These are phyloP conservation scores for Siniperca undulata DNA, from an alignment of 2,797 vertebrate species.

Conservation along the genomic window DNA sequence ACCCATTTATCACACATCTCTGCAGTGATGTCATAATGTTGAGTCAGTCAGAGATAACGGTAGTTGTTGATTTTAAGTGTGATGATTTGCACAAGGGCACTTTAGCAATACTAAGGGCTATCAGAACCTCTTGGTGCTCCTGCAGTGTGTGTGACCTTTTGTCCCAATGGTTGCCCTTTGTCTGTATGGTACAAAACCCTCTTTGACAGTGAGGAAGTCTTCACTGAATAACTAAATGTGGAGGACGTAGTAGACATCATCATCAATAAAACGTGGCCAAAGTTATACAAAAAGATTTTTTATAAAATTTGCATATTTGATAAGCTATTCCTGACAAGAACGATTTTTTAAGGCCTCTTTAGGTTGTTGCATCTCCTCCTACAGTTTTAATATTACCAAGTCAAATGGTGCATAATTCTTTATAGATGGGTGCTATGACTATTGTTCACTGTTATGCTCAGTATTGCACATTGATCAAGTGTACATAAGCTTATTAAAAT, in stretches of 20 bases:
- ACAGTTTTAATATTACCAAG: not conserved
- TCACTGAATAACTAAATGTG: not conserved
- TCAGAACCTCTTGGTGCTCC: not conserved
- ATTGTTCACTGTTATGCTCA: too few species aligned
- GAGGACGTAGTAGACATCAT: not conserved
- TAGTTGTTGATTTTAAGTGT: too few species aligned
- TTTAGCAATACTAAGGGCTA: not conserved
- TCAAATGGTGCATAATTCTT: not conserved
- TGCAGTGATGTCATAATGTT: not conserved
- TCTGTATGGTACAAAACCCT: not conserved
- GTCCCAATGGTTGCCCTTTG: not conserved
- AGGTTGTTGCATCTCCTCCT: too few species aligned
- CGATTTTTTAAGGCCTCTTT: too few species aligned
- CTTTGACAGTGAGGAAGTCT: not conserved
- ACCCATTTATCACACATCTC: conserved; percentile 10
- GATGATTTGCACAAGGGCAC: conserved; percentile 23
- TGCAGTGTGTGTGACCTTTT: not conserved
- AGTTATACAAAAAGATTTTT: too few species aligned
- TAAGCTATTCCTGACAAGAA: not conserved
- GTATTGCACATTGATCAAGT: too few species aligned
- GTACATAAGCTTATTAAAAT: too few species aligned
- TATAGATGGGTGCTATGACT: not conserved
- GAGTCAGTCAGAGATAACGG: not conserved
- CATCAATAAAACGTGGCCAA: not conserved
- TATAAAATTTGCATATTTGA: not conserved